Conservation (phyloP, 2,797 vertebrate species). For the Diglossa cyanea region DNA sequence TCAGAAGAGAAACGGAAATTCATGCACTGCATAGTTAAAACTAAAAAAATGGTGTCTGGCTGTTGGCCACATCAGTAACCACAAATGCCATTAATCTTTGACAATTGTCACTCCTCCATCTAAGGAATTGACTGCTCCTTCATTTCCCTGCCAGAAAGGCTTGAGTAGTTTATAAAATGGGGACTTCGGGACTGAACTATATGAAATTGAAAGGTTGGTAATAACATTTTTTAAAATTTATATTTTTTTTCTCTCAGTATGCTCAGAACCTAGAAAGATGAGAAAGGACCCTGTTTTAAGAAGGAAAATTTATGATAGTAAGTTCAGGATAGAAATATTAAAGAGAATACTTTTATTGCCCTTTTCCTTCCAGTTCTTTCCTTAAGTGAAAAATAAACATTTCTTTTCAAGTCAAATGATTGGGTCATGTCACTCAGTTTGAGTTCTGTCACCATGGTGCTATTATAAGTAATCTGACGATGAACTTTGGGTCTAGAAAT, state of each 20-base stretch:
- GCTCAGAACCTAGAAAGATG: neutral
- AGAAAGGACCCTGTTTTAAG: neutral
- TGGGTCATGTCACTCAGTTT: neutral
- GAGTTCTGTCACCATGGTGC: neutral
- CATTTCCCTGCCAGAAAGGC: constrained; percentile 20
- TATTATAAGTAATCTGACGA: neutral
- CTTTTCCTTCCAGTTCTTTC: neutral
- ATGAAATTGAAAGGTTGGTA: neutral
- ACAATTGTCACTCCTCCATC: constrained; percentile 55
- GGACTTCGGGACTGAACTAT: neutral
- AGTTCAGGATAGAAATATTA: neutral
- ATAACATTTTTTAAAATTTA: neutral
- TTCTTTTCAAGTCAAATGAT: neutral
- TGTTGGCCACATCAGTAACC: constrained; percentile 31
- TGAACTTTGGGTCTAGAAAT: neutral
- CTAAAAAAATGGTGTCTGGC: constrained; percentile 5
- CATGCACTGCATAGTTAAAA: neutral
- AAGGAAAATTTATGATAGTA: neutral
- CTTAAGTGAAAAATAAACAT: neutral
- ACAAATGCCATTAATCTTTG: constrained; percentile 66
- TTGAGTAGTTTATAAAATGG: neutral
- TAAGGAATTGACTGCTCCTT: constrained; percentile 55
- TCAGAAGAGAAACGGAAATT: neutral
- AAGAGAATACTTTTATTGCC: neutral
- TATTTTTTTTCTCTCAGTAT: neutral